Percentiles rank a stretch among this genome's conserved stretches.
These are phyloP conservation scores for Temnothorax curvispinosus DNA, from an alignment of 1,140 invertebrate genomes.

Conservation along the genomic window DNA sequence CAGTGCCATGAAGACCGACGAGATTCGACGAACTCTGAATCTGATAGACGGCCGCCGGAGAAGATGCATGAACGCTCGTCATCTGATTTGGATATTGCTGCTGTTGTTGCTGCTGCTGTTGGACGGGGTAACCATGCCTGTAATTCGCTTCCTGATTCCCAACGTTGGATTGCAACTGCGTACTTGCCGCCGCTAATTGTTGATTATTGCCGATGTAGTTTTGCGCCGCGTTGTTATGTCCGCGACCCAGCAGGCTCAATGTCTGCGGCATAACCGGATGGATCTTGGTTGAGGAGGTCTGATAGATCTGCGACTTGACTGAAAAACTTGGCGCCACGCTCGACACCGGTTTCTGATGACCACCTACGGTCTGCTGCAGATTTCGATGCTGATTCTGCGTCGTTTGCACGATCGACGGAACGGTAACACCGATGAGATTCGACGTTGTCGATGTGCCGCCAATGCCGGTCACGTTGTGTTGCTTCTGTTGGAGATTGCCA, in stretches of 20 bases:
- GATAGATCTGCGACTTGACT: slow-evolving; percentile 92
- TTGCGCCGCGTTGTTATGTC: slow-evolving; percentile 80
- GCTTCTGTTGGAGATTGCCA: slow-evolving; percentile 70
- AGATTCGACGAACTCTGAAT: slow-evolving; percentile 74
- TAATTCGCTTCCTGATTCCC: slow-evolving; percentile 77
- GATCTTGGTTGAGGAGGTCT: slow-evolving; percentile 92
- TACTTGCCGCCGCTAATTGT: slow-evolving; percentile 57
- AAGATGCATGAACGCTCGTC: slow-evolving; percentile 53
- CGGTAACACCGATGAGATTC: slow-evolving; percentile 68
- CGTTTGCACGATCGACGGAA: slow-evolving; percentile 66
- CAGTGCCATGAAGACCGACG: slow-evolving; percentile 34
- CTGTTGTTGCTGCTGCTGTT: slow-evolving; percentile 65
- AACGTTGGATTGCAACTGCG: slow-evolving; percentile 49
- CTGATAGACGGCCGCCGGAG: slow-evolving; percentile 66
- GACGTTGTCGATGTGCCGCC: slow-evolving; percentile 69
- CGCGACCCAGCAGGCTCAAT: slow-evolving; percentile 85
- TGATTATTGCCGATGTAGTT: slow-evolving; percentile 71
- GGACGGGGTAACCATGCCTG: slow-evolving; percentile 74
- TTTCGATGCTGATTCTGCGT: slow-evolving; percentile 77
- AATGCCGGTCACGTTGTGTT: slow-evolving; percentile 71
- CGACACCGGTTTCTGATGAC: slow-evolving; percentile 91
- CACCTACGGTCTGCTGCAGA: slow-evolving; percentile 71
- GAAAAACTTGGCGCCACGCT: slow-evolving; percentile 91
- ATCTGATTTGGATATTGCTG: slow-evolving; percentile 31
- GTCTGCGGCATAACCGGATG: slow-evolving; percentile 93